Conservation (phyloP, 2,113 vertebrate species). For the Coptodon bakossiorum region DNA sequence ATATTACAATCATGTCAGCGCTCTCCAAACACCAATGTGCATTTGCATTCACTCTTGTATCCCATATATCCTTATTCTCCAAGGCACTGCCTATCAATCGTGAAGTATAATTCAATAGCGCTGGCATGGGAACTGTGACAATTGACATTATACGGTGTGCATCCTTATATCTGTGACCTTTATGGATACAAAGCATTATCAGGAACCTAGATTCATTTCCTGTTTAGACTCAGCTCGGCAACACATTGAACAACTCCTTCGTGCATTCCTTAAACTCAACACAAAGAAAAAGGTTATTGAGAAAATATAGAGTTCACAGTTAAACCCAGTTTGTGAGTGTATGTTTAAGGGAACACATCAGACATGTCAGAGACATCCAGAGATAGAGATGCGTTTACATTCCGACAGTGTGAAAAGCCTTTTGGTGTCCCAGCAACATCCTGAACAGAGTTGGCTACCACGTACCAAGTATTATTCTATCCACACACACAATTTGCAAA, state of each 20-base stretch:
- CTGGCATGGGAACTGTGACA: not conserved
- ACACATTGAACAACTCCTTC: not conserved
- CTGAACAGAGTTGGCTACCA: not conserved
- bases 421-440: slow-evolving; percentile 15
- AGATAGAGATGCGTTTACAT: not conserved
- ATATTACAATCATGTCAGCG: slow-evolving; percentile 25
- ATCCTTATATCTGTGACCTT: slow-evolving; percentile 27
- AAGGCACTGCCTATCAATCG: not conserved
- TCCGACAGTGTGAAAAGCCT: slow-evolving; percentile 21
- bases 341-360: not conserved
- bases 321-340: not conserved
- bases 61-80: not conserved
- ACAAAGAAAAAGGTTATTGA: not conserved
- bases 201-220: not conserved
- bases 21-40: not conserved
- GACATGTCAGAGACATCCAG: not conserved
- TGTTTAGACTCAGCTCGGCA: not conserved
- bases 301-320: not conserved
- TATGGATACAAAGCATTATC: slow-evolving; percentile 19
- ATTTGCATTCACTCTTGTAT: not conserved
- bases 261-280: not conserved
- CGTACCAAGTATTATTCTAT: slow-evolving; percentile 3
- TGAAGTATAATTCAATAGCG: not conserved
- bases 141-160: not conserved
- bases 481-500: not conserved